Evolutionary conservation across 2,888 invertebrate genomes (phyloP).

Genomic region (Lasioglossum oenotherae): DNA sequence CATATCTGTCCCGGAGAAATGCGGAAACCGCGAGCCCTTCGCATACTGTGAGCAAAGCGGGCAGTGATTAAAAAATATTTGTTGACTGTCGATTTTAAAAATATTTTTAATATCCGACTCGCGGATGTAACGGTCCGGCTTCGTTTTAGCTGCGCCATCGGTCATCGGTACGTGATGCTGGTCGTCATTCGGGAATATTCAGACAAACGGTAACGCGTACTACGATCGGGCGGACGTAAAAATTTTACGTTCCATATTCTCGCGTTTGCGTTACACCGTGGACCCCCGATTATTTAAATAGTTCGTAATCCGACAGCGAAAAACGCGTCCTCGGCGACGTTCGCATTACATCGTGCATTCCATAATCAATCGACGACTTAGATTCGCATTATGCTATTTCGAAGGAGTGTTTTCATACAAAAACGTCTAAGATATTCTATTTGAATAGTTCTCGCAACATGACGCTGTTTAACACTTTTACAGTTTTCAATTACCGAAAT

Average conservation of each 20-base stretch:
- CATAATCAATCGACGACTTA: background rate
- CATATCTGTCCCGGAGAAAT: background rate
- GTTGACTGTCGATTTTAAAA: constrained; percentile 1
- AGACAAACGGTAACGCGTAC: background rate
- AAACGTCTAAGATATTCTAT: too few species aligned
- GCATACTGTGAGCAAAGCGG: background rate
- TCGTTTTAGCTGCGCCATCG: constrained; percentile 6
- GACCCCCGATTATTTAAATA: background rate
- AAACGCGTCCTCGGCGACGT: background rate
- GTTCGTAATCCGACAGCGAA: background rate
- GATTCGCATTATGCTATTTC: too few species aligned
- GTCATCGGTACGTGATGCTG: constrained; percentile 7
- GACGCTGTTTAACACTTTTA: too few species aligned
- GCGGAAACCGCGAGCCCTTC: background rate
- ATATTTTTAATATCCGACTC: constrained; percentile 20
- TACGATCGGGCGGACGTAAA: background rate
- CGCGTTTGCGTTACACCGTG: background rate
- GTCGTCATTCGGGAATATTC: constrained; percentile 21
- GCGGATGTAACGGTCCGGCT: constrained; percentile 5
- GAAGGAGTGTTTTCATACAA: too few species aligned
- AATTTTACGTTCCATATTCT: background rate
- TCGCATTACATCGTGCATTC: background rate
- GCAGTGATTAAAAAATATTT: constrained; percentile 21
- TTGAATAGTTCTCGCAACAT: too few species aligned
- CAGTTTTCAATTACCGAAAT: too few species aligned